phyloP scores from a whole-genome alignment of 1,140 invertebrate genomes.

The Lepidurus couesii region DNA sequence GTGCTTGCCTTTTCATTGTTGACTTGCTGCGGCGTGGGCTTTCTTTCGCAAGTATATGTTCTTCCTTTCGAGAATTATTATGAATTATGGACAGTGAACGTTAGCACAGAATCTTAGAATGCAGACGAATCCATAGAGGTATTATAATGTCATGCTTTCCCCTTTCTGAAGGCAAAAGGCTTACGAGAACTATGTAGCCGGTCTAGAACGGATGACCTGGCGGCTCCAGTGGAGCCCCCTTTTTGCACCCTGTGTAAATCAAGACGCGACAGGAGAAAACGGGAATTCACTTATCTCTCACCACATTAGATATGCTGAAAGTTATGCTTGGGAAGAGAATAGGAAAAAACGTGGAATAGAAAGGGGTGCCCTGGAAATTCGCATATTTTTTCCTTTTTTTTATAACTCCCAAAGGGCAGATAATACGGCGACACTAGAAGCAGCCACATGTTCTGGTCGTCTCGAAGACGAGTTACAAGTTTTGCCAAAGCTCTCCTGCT shows the following conservation, averaged over 20 bases:
- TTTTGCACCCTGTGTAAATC: conserved; percentile 19
- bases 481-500: neutral
- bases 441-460: neutral
- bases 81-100: too few relatives aligned
- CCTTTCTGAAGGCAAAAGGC: neutral
- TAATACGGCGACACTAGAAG: neutral
- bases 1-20: neutral
- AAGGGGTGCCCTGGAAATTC: neutral
- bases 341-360: neutral
- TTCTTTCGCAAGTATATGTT: too few relatives aligned
- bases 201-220: neutral
- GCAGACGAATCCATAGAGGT: neutral
- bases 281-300: conserved; percentile 9
- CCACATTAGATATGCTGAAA: conserved; percentile 16
- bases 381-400: neutral
- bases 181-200: neutral
- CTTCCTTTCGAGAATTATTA: too few relatives aligned
- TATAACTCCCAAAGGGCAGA: neutral
- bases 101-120: too few relatives aligned
- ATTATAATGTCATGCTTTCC: neutral
- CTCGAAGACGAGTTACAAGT: conserved; percentile 10
- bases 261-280: conserved; percentile 17
- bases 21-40: too few relatives aligned
- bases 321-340: neutral
- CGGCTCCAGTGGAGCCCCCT: conserved; percentile 19